Conservation (phyloP, 2,888 invertebrate genomes). For the Clepsis dumicolana region DNA sequence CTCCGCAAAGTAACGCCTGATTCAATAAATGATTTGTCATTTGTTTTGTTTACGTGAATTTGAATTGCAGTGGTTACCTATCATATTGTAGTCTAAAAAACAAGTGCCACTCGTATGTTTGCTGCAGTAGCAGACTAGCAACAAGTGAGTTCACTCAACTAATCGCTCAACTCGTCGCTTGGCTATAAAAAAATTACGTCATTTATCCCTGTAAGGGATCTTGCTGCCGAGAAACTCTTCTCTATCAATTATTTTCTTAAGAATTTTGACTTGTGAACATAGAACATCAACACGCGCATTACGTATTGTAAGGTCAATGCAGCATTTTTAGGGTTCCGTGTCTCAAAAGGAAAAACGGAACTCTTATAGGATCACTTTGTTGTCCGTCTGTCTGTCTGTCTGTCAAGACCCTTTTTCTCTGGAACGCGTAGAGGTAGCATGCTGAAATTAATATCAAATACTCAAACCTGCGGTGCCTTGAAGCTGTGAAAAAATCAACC, state of each 20-base stretch:
- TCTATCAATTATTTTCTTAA: constrained; percentile 28
- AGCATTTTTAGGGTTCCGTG: too few species aligned
- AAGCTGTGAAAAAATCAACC: too few species aligned
- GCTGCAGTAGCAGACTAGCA: constrained; percentile 51
- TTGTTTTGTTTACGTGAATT: neutral
- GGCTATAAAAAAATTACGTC: constrained; percentile 28
- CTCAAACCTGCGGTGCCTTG: too few species aligned
- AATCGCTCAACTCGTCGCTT: constrained; percentile 50
- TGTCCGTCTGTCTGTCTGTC: too few species aligned
- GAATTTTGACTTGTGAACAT: constrained; percentile 13
- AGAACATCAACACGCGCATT: neutral
- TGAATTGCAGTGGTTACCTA: neutral
- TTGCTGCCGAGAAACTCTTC: constrained; percentile 16
- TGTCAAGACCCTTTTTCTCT: too few species aligned
- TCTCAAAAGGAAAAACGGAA: too few species aligned
- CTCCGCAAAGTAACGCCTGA: too few species aligned
- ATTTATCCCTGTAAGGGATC: constrained; percentile 30
- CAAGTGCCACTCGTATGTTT: constrained; percentile 16
- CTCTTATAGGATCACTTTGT: too few species aligned
- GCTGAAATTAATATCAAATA: too few species aligned
- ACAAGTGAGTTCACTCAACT: constrained; percentile 65
- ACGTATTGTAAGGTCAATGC: too few species aligned
- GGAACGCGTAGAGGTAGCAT: too few species aligned
- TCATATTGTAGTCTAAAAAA: constrained; percentile 1
- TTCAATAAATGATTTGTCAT: too few species aligned